These are phyloP conservation scores for Machimus rusticus DNA, from an alignment of 2,888 invertebrate genomes.

Conservation along the genomic window DNA sequence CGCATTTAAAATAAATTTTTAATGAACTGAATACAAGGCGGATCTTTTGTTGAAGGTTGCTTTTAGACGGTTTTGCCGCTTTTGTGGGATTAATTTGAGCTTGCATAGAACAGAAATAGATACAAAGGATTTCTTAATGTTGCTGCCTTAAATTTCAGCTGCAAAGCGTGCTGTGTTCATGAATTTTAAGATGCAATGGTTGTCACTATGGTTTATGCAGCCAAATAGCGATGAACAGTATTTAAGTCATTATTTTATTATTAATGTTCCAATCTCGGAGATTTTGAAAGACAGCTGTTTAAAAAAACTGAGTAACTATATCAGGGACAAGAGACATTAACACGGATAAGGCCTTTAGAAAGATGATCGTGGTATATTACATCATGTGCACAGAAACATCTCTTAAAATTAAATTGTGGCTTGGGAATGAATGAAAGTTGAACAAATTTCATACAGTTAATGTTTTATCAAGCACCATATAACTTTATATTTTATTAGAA, in stretches of 20 bases:
- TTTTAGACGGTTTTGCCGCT: not conserved
- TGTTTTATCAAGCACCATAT: too few species aligned
- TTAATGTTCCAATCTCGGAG: not conserved
- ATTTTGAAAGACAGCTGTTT: not conserved
- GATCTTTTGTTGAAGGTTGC: not conserved
- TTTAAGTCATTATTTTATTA: not conserved
- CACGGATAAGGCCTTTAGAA: too few species aligned
- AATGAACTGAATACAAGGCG: not conserved
- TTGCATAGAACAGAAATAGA: not conserved
- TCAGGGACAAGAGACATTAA: too few species aligned
- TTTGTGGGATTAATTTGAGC: not conserved
- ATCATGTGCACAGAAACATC: too few species aligned
- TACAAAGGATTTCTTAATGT: not conserved
- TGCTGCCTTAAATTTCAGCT: not conserved
- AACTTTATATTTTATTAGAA: too few species aligned
- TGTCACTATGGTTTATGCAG: not conserved
- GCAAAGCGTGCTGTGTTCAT: not conserved
- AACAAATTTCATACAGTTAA: too few species aligned
- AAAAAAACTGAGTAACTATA: too few species aligned
- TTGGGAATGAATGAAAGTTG: too few species aligned
- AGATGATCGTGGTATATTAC: too few species aligned
- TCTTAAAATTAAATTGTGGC: too few species aligned
- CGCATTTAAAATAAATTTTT: not conserved
- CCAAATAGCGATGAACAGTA: not conserved
- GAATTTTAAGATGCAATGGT: not conserved